Evolutionary conservation across 2,797 vertebrate species (phyloP).

Genomic region (Cuniculus paca): DNA sequence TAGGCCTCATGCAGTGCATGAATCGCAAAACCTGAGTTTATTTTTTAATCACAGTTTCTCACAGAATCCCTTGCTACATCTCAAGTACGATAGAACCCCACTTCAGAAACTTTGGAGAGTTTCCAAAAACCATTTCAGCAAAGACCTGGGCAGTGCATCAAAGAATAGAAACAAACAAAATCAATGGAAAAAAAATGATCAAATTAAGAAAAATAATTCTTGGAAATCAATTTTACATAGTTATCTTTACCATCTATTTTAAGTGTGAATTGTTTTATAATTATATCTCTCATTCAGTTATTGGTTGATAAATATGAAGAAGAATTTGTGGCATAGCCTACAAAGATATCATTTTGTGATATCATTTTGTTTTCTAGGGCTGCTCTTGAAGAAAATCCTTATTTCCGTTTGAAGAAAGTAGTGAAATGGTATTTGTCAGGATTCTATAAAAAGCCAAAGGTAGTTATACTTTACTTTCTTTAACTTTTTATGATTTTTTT

Average conservation of each 20-base stretch:
- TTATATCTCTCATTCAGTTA: background rate
- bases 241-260: constrained; percentile 61
- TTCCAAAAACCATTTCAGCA: constrained; percentile 40
- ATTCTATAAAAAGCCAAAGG: constrained; percentile 99
- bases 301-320: constrained; percentile 29
- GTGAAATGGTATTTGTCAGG: constrained; percentile 99
- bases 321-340: constrained; percentile 8
- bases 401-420: constrained; percentile 97
- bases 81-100: background rate
- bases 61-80: background rate
- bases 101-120: constrained; percentile 32
- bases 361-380: constrained; percentile 89
- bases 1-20: background rate
- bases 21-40: constrained; percentile 4
- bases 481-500: background rate
- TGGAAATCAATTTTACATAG: background rate
- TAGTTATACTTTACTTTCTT: constrained; percentile 78
- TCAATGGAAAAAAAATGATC: background rate
- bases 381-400: constrained; percentile 97
- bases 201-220: constrained; percentile 52
- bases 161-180: constrained; percentile 1
- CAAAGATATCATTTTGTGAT: constrained; percentile 30
- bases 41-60: background rate
- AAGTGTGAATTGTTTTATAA: constrained; percentile 60
- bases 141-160: background rate